Conservation (phyloP, 2,113 vertebrate genomes). For the Prunella fulvescens region DNA sequence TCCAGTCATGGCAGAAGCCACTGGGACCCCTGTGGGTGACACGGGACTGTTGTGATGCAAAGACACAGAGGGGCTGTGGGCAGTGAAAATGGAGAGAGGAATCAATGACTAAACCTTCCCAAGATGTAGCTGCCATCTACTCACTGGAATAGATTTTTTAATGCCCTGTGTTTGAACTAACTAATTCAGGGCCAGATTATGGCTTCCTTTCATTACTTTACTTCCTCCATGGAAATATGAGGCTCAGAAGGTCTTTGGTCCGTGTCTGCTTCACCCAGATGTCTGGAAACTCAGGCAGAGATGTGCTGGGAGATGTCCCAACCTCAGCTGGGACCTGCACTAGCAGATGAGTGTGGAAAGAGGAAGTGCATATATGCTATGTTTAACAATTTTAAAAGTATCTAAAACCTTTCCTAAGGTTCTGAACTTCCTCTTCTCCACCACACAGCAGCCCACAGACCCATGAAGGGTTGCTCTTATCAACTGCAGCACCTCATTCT, state of each 20-base stretch:
- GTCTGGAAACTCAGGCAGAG: background rate
- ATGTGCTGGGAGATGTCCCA: background rate
- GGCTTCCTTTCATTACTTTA: background rate
- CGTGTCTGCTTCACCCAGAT: background rate
- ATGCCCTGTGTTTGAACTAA: background rate
- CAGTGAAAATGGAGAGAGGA: fast-evolving
- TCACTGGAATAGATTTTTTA: background rate
- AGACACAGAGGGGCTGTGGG: background rate
- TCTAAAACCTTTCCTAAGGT: background rate
- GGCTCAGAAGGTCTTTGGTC: background rate
- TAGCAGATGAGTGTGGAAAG: fast-evolving
- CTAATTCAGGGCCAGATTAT: background rate
- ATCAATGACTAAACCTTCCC: background rate
- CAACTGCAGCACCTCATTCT: conserved; percentile 22
- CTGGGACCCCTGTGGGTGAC: background rate
- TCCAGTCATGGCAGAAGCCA: background rate
- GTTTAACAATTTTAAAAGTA: background rate
- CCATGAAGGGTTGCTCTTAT: background rate
- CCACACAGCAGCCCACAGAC: conserved; percentile 18
- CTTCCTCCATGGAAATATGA: background rate
- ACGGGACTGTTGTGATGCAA: background rate
- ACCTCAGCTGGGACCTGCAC: background rate
- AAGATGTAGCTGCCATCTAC: background rate
- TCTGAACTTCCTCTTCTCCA: conserved; percentile 13
- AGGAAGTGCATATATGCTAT: background rate